Base-by-base conservation (phyloP, 2,113 vertebrate genomes). In the Desmodus rotundus region DNA sequence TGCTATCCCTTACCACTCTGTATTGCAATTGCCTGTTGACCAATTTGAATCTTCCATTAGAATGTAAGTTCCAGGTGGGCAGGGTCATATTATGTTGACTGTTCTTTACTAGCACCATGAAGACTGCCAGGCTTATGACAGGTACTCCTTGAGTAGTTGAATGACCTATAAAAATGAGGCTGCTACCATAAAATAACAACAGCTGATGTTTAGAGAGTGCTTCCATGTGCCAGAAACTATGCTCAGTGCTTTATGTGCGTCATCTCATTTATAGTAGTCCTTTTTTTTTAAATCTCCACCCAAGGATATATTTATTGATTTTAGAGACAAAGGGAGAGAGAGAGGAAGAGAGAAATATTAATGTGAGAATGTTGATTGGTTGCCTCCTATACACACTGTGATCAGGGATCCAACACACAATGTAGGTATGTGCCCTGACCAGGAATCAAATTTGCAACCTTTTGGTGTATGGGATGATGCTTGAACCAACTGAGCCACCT, bases 1-100 rank as follows among this genome's bases (percentile, higher is more conserved):
- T 5, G 36, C 73, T 38, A 0, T 28, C 17, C 1, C 43, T n/a
- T 52, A 13, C 36, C 13, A 3, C 17, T 38, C 5, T 4, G 28
- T 52, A 4, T 2, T 20, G 19, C 3, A 4, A 4, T 45, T 12
- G 0, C 41, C 56, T 15, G 6, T 12, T 36, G 73, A 28, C 38
- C 31, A 7, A 0, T n/a, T 38, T 15, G 63, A 38, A 19, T 12
- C 26, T 83, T 61, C 68, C 43, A 4, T 33, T 58, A 33, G 63
- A 85, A 41, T 33, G 2, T 11, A 78, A 77, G 65, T 77, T 85
- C 31, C 36, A 20, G 73, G 67, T 56, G 31, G 17, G 41, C 54
- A 28, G 50, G 31, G 45, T 52, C 52, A 22, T 7, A 33, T 54
- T 11, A 5, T 3, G 11, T 19, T 63, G 50, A 22, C 63, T 43